These are phyloP conservation scores for Smutsia temminckii DNA, from an alignment of 2,797 vertebrate species.

Conservation along the genomic window DNA sequence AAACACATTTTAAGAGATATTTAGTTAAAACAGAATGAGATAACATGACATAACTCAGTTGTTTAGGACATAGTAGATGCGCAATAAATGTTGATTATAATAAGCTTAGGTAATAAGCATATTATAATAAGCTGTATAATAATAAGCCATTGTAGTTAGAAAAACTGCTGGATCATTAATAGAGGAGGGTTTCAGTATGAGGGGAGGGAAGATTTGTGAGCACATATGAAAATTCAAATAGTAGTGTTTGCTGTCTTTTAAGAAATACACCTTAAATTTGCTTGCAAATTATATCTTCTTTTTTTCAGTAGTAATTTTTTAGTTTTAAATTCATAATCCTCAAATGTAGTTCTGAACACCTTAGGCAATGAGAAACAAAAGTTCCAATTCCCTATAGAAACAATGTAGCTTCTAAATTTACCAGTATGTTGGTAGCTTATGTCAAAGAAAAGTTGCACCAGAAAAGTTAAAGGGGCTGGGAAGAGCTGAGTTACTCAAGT, in stretches of 20 bases:
- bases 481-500: background rate
- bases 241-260: background rate
- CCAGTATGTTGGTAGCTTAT: background rate
- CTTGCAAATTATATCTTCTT: background rate
- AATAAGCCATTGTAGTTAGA: background rate
- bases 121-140: too few relatives aligned
- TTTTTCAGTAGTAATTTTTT: background rate
- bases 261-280: background rate
- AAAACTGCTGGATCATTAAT: background rate
- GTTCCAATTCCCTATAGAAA: background rate
- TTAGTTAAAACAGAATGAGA: background rate
- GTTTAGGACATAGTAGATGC: background rate
- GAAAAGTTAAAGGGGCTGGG: background rate
- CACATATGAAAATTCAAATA: background rate
- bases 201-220: background rate
- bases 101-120: background rate
- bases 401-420: background rate
- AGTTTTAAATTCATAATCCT: background rate
- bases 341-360: background rate
- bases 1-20: background rate
- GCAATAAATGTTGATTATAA: background rate
- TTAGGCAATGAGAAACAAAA: background rate
- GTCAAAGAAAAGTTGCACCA: background rate
- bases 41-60: background rate
- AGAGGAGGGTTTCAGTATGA: background rate